A percentile compares a stretch with the other conserved stretches of the same genome.
These are phyloP conservation scores for Thomomys bottae DNA, from an alignment of 2,113 vertebrate genomes.

Conservation along the genomic window DNA sequence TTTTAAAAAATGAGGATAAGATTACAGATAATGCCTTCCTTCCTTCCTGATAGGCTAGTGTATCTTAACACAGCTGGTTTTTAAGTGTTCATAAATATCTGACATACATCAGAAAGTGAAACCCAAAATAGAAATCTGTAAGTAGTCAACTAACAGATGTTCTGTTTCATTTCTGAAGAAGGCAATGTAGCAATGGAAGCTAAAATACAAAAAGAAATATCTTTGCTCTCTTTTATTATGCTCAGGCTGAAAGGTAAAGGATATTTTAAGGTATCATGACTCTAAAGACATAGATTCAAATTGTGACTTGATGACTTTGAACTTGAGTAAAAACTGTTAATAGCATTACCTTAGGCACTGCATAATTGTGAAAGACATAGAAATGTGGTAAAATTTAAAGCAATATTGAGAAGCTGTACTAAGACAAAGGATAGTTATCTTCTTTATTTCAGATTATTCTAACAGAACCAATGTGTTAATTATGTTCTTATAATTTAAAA, in stretches of 20 bases:
- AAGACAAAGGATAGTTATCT: neutral
- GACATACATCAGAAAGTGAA: neutral
- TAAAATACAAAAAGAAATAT: neutral
- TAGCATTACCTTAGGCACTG: neutral
- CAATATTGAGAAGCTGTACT: neutral
- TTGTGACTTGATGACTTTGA: neutral
- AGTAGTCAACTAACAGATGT: slow-evolving; percentile 6
- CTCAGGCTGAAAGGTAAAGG: neutral
- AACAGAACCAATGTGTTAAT: neutral
- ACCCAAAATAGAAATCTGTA: slow-evolving; percentile 28
- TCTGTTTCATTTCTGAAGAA: slow-evolving; percentile 36
- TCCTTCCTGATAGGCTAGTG: neutral
- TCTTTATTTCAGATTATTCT: neutral
- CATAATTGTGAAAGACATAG: neutral
- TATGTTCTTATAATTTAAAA: slow-evolving; percentile 12
- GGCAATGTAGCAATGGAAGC: neutral
- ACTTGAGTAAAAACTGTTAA: neutral
- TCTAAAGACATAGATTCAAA: neutral
- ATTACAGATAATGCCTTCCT: slow-evolving; percentile 64
- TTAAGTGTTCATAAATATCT: slow-evolving; percentile 24
- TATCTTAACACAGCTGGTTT: slow-evolving; percentile 5
- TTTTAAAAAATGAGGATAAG: slow-evolving; percentile 40
- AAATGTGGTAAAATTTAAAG: neutral
- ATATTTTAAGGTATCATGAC: neutral
- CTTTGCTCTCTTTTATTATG: neutral